Evolutionary conservation across 2,797 vertebrate genomes (phyloP), one percentile per base, ranked within the genome.

Genomic region (Paratrypauchen microcephalus): DNA sequence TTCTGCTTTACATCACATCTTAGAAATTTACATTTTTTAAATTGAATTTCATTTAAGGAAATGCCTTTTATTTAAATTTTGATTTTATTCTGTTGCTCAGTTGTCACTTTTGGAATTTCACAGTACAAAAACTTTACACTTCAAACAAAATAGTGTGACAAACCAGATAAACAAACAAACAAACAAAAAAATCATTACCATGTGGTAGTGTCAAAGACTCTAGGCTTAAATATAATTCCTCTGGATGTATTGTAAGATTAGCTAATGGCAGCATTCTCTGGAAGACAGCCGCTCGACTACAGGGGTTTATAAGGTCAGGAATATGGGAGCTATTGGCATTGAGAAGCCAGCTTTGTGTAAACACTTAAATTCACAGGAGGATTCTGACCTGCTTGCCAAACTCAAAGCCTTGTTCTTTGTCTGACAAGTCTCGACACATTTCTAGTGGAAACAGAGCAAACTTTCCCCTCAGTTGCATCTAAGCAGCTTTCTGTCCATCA

Each of bases 401-500:
- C 71, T 66, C 83, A 82, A 74, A 8, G 74, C 77, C 85, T 87
- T 88, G 83, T 81, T 87, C 80, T 39, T 36, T 55, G 30, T 39
- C 32, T 32, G 28, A 50, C 45, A 71, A 81, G 90, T 86, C 87
- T 72, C 66, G 77, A 83, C 90, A 66, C 54, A 87, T 87, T 83
- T 79, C 64, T 28, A 50, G 73, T 50, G 61, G 67, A 87, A 85
- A 76, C 62, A 69, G 39, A 32, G 68, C 68, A 81, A 82, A 81
- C 68, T 86, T 87, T 88, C 78, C 80, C 80, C 81, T 88, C 80
- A 73, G 71, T 79, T 86, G 81, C 71, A 62, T 82, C 74, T 68
- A 73, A 86, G 85, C 85, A 70, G 82, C 77, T 81, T 83, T 80
- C 80, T 88, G 85, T 89, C 84, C 76, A 80, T 89, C 82, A 87